Percentiles rank a stretch among this genome's conserved stretches.
These are phyloP conservation scores for Syncerus caffer DNA, from an alignment of 2,797 vertebrate genomes.

Conservation along the genomic window DNA sequence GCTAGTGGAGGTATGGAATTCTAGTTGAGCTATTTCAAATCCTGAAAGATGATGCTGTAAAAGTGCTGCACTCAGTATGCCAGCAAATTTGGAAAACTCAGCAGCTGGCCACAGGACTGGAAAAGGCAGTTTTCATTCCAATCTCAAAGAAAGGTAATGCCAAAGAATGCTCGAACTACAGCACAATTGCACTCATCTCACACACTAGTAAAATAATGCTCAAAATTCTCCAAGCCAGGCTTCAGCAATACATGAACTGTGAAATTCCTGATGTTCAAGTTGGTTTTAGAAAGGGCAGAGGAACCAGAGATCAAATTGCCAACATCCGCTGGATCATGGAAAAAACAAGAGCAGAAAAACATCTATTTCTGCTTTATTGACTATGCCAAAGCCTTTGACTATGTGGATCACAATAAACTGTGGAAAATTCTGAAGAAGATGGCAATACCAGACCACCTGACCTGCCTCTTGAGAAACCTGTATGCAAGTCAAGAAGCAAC, in stretches of 20 bases:
- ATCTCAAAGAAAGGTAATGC: background rate
- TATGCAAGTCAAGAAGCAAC: background rate
- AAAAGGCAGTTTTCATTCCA: background rate
- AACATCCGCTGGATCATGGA: background rate
- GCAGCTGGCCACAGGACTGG: background rate
- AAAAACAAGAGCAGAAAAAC: background rate
- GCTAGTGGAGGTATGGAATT: background rate
- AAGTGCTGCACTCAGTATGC: background rate
- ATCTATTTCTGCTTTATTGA: background rate
- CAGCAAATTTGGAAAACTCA: background rate
- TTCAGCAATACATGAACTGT: background rate
- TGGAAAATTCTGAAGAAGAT: background rate
- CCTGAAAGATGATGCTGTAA: background rate
- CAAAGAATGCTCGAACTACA: background rate
- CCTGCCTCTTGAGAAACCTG: background rate
- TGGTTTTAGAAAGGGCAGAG: background rate
- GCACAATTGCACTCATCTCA: background rate
- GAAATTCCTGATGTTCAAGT: background rate
- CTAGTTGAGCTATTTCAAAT: background rate
- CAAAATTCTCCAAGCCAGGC: background rate
- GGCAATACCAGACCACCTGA: background rate
- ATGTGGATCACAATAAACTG: background rate
- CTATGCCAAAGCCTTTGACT: background rate
- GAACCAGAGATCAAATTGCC: background rate
- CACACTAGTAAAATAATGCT: accelerated